These are phyloP conservation scores for Vulpes ferrilata DNA, from an alignment of 2,113 vertebrate species.

Conservation along the genomic window DNA sequence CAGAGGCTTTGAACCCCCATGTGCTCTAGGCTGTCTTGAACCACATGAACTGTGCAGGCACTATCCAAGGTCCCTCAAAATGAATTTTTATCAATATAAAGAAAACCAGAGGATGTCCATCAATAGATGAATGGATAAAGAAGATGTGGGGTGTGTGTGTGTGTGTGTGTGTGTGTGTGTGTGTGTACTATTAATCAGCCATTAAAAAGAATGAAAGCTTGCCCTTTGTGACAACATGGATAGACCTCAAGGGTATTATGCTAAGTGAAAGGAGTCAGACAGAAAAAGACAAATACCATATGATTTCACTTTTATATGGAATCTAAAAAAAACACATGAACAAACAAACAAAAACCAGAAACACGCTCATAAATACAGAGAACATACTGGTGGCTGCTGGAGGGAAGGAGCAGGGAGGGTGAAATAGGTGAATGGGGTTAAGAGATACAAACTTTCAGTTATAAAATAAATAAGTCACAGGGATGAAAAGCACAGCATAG, in stretches of 20 bases:
- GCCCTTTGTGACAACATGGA: not conserved
- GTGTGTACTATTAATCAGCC: not conserved
- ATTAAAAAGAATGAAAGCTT: not conserved
- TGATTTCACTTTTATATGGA: not conserved
- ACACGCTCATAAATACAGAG: not conserved
- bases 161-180: not conserved
- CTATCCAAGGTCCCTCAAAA: not conserved
- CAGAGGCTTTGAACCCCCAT: not conserved
- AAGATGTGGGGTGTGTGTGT: not conserved
- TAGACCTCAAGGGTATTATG: not conserved
- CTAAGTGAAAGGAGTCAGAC: not conserved
- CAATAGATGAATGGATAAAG: not conserved
- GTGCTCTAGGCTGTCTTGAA: not conserved
- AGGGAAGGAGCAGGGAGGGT: not conserved
- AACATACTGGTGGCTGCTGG: not conserved
- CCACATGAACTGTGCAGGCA: not conserved
- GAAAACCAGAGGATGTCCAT: not conserved
- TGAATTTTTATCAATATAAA: conserved; percentile 25
- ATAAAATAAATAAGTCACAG: not conserved
- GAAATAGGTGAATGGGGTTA: not conserved
- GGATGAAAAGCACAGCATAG: not conserved
- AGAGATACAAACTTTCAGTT: not conserved
- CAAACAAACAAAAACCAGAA: not conserved
- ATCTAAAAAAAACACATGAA: not conserved
- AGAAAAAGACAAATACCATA: not conserved